Base-by-base conservation (phyloP, 1,140 invertebrate species). In the Drosophila busckii region DNA sequence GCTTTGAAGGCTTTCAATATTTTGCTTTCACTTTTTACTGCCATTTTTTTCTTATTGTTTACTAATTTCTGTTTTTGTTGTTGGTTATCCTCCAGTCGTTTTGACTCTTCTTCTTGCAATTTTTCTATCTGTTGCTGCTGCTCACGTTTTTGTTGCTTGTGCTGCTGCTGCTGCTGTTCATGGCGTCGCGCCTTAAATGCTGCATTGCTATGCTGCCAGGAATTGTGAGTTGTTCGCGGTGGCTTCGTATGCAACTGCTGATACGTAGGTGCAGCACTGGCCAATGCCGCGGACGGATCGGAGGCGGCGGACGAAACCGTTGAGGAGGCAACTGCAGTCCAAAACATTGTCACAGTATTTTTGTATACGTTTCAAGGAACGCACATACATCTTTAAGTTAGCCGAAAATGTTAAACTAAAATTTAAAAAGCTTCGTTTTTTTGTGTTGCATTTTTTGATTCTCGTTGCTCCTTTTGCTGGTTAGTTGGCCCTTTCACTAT, bases 311-410 rank as follows among this genome's bases (percentile, higher is more conserved):
- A 19, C 7, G 54, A 13, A 8, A 70, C 41, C n/a, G 67, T 50
- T 9, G 67, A 65, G 17, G 68, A 65, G 37, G 68, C 67, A 20
- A 70, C 61, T 31, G 68, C 68, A 20, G 68, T 54, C 68, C 67
- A 70, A 28, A 70, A 71, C 68, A 70, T 70, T 31, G 4, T 70
- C n/a, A n/a, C n/a, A n/a, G n/a, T 13, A 16, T 28, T 25, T 12
- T n/a, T 35, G 10, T 26, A 7, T 37, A 22, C 10, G 6, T 12
- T 16, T 12, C 7, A 41, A 15, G n/a, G n/a, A n/a, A n/a, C n/a
- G n/a, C n/a, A n/a, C n/a, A n/a, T n/a, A n/a, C n/a, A n/a, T n/a
- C n/a, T n/a, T n/a, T n/a, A n/a, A n/a, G n/a, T n/a, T n/a, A n/a
- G n/a, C n/a, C n/a, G n/a, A n/a, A n/a, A n/a, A n/a, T n/a, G n/a